These are phyloP conservation scores for Melipona quadrifasciata DNA, from an alignment of 1,140 invertebrate species.

Conservation along the genomic window DNA sequence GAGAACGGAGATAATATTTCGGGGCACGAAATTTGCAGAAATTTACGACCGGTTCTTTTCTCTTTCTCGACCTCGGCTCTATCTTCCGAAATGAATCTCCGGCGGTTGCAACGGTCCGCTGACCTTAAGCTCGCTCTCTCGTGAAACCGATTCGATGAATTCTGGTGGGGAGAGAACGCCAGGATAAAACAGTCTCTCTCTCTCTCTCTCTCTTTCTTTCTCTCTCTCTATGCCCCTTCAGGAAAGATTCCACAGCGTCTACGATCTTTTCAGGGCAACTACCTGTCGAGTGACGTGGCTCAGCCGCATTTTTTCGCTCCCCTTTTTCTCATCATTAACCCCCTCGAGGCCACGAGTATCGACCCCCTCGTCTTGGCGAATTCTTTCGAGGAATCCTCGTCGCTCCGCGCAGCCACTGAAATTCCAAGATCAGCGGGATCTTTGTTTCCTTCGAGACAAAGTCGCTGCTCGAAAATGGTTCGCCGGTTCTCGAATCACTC, in stretches of 20 bases:
- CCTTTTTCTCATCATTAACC: slow-evolving; percentile 42
- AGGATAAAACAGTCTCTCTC: not conserved
- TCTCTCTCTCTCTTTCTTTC: no score
- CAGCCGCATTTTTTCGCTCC: slow-evolving; percentile 45
- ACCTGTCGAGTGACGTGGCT: slow-evolving; percentile 60
- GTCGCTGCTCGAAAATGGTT: not conserved
- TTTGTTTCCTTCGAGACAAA: not conserved
- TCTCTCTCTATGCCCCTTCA: not conserved
- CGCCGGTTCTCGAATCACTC: not conserved
- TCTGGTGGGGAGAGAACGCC: not conserved
- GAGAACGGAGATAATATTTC: slow-evolving; percentile 46
- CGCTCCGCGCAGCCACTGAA: not conserved
- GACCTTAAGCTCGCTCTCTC: slow-evolving; percentile 24
- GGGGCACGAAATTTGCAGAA: slow-evolving; percentile 47
- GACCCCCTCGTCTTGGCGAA: not conserved
- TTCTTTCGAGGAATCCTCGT: slow-evolving; percentile 6
- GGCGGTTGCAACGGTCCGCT: slow-evolving; percentile 15
- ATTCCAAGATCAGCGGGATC: slow-evolving; percentile 4
- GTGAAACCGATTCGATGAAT: slow-evolving; percentile 45
- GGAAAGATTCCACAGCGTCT: slow-evolving; percentile 54
- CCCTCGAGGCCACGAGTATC: not conserved
- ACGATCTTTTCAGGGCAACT: slow-evolving; percentile 51
- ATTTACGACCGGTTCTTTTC: slow-evolving; percentile 47
- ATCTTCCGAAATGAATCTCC: slow-evolving; percentile 50
- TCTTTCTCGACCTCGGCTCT: not conserved